These are phyloP conservation scores for Poeciliopsis prolifica DNA, from an alignment of 2,113 vertebrate genomes.

Conservation along the genomic window DNA sequence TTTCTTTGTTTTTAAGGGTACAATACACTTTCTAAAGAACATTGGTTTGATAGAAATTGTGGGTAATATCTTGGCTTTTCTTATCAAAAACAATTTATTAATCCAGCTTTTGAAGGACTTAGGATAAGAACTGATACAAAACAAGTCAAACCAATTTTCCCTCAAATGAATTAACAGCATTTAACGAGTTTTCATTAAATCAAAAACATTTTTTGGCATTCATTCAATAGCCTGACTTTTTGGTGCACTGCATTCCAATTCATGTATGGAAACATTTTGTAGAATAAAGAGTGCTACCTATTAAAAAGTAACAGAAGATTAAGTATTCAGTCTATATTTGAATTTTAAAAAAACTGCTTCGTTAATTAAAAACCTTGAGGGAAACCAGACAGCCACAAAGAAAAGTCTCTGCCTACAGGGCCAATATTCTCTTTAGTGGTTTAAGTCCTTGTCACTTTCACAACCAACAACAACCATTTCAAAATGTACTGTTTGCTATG, in stretches of 20 bases:
- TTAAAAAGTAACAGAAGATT: slow-evolving; percentile 5
- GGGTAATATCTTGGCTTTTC: background rate
- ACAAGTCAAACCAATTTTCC: slow-evolving; percentile 41
- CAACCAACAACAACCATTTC: slow-evolving; percentile 47
- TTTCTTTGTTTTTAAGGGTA: too few species aligned
- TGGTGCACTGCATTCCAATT: slow-evolving; percentile 12
- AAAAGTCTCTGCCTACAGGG: slow-evolving; percentile 9
- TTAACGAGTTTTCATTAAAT: slow-evolving; percentile 42
- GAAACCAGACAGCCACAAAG: slow-evolving; percentile 26
- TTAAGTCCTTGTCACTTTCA: slow-evolving; percentile 59
- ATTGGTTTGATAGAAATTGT: background rate
- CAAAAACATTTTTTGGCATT: slow-evolving; percentile 31
- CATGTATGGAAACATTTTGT: slow-evolving; percentile 1
- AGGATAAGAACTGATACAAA: slow-evolving; percentile 24
- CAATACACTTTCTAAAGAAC: too few species aligned
- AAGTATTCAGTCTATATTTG: background rate
- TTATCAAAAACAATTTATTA: background rate
- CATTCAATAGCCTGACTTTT: slow-evolving; percentile 8
- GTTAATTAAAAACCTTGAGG: slow-evolving; percentile 26
- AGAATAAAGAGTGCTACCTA: slow-evolving; percentile 3
- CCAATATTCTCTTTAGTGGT: slow-evolving; percentile 19
- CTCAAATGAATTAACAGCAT: slow-evolving; percentile 53
- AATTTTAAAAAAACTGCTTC: slow-evolving; percentile 1
- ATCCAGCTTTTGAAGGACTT: background rate
- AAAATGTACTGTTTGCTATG: slow-evolving; percentile 30